These are phyloP conservation scores for Lepus timidus DNA, from an alignment of 2,113 vertebrate genomes.

Conservation along the genomic window DNA sequence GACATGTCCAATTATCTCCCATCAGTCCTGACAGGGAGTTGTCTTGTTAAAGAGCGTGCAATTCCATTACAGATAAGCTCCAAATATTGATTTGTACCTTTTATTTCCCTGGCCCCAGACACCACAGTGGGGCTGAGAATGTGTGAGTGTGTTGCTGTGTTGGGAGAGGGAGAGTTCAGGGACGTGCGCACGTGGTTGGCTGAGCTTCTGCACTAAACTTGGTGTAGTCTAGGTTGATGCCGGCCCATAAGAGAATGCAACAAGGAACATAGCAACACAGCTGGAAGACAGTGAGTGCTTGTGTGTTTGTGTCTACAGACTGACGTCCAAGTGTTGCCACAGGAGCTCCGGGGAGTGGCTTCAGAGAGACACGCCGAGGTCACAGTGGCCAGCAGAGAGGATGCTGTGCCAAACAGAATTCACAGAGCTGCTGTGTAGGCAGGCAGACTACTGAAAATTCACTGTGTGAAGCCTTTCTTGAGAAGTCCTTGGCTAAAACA, in stretches of 20 bases:
- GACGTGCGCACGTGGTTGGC: not conserved
- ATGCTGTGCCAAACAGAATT: not conserved
- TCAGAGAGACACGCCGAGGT: not conserved
- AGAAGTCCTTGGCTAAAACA: not conserved
- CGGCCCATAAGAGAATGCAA: not conserved
- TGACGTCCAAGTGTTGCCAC: too few species aligned
- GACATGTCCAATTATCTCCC: slow-evolving; percentile 71
- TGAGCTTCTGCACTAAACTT: not conserved
- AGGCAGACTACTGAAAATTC: not conserved
- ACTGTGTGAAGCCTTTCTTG: not conserved
- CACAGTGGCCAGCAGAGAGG: not conserved
- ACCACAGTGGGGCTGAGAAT: slow-evolving; percentile 32
- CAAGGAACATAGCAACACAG: not conserved
- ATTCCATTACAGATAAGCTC: slow-evolving; percentile 81
- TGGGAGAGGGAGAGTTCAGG: not conserved
- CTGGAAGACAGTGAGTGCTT: not conserved
- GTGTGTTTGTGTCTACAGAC: not conserved
- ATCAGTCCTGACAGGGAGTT: slow-evolving; percentile 46
- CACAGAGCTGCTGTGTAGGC: not conserved
- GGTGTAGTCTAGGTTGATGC: too few species aligned
- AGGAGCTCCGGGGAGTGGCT: not conserved
- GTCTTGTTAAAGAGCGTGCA: slow-evolving; percentile 75
- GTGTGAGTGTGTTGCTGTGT: not conserved
- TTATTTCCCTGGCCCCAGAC: slow-evolving; percentile 35
- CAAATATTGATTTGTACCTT: slow-evolving; percentile 79